Conservation (phyloP, 1,140 invertebrate genomes). For the Halesus radiatus region DNA sequence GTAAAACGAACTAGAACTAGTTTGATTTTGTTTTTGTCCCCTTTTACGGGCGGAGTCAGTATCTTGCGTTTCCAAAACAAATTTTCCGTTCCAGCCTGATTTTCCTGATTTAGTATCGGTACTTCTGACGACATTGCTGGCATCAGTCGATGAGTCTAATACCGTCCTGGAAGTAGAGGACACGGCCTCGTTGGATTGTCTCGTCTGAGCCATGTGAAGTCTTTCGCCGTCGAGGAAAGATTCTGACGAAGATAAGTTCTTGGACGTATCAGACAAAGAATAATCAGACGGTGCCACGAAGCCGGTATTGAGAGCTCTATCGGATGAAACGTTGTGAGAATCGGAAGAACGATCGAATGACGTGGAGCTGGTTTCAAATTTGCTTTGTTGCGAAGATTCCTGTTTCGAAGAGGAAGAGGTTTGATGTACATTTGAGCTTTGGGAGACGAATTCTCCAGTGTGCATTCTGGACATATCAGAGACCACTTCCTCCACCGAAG, state of each 20-base stretch:
- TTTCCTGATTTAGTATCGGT: slow-evolving; percentile 45
- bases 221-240: slow-evolving; percentile 66
- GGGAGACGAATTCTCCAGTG: slow-evolving; percentile 66
- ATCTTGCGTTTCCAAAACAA: slow-evolving; percentile 26
- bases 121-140: slow-evolving; percentile 50
- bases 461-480: slow-evolving; percentile 66
- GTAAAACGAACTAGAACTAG: slow-evolving; percentile 46
- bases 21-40: slow-evolving; percentile 45
- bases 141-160: not conserved
- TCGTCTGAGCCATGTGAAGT: slow-evolving; percentile 14
- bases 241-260: slow-evolving; percentile 63
- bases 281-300: slow-evolving; percentile 62
- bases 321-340: slow-evolving; percentile 59
- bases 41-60: slow-evolving; percentile 30
- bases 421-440: slow-evolving; percentile 61
- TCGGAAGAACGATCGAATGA: slow-evolving; percentile 64
- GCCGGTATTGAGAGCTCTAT: slow-evolving; percentile 64
- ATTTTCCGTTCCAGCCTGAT: slow-evolving; percentile 45
- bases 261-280: slow-evolving; percentile 58
- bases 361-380: slow-evolving; percentile 64
- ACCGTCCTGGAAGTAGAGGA: slow-evolving; percentile 23
- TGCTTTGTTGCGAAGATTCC: slow-evolving; percentile 64
- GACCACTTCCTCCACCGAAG: slow-evolving; percentile 63
- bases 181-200: not conserved
- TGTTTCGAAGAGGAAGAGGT: slow-evolving; percentile 67